phyloP scores from a whole-genome alignment of 1,140 invertebrate species.

The Aleiodes sp. region DNA sequence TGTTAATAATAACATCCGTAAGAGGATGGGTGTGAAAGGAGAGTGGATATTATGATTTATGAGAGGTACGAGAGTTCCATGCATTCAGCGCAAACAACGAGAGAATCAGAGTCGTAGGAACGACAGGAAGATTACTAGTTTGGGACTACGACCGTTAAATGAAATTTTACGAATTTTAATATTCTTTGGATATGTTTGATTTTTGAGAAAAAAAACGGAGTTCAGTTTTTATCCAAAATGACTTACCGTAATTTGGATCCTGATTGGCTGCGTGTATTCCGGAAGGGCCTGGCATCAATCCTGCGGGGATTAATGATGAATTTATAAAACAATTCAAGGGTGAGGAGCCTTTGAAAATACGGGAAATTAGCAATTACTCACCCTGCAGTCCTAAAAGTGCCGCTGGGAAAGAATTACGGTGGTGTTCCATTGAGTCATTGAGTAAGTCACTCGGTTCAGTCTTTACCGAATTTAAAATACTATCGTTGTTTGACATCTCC shows the following conservation, averaged over 20 bases:
- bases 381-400: constrained; percentile 78
- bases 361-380: constrained; percentile 45
- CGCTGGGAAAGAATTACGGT: constrained; percentile 72
- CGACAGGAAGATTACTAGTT: constrained; percentile 62
- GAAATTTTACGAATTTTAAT: constrained; percentile 36
- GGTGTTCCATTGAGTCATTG: constrained; percentile 66
- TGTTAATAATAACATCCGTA: constrained; percentile 1
- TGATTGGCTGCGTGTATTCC: constrained; percentile 76
- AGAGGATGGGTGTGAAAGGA: neutral
- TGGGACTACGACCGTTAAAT: constrained; percentile 59
- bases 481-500: constrained; percentile 74
- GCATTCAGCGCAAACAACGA: constrained; percentile 66
- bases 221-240: constrained; percentile 15
- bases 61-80: constrained; percentile 68
- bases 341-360: neutral
- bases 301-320: constrained; percentile 51
- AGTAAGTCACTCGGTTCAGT: constrained; percentile 70
- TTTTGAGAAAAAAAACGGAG: neutral
- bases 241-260: constrained; percentile 85
- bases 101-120: constrained; percentile 61
- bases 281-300: constrained; percentile 83
- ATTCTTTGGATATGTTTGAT: constrained; percentile 20
- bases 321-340: neutral
- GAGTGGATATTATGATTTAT: constrained; percentile 40
- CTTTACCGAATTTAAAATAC: constrained; percentile 70